These are phyloP conservation scores for Ctenosaura bakeri DNA, from an alignment of 2,797 vertebrate genomes.

Conservation along the genomic window DNA sequence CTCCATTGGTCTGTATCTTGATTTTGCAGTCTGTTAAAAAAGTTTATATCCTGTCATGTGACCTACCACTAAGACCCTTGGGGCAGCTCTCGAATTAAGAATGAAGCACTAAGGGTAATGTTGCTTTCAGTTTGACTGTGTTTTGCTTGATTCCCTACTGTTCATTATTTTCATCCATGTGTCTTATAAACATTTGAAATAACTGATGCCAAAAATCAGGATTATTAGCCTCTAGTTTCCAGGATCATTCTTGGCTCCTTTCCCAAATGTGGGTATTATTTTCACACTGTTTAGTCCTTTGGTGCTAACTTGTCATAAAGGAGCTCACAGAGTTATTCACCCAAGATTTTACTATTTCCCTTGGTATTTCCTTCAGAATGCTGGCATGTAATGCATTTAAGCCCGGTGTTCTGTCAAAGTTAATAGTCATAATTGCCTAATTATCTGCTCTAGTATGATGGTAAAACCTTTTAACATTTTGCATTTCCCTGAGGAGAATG, in stretches of 20 bases:
- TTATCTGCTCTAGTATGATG: slow-evolving; percentile 81
- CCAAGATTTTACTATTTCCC: slow-evolving; percentile 70
- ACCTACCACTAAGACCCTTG: background rate
- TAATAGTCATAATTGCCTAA: slow-evolving; percentile 84
- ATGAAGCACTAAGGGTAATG: slow-evolving; percentile 53
- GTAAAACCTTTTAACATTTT: slow-evolving; percentile 83
- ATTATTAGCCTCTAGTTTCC: slow-evolving; percentile 46
- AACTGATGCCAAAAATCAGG: slow-evolving; percentile 58
- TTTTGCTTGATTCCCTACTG: slow-evolving; percentile 59
- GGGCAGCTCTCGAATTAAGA: slow-evolving; percentile 52
- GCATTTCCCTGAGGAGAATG: slow-evolving; percentile 77
- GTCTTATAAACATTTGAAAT: slow-evolving; percentile 50
- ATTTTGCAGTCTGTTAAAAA: background rate
- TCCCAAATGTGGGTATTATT: slow-evolving; percentile 48
- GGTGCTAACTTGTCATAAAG: slow-evolving; percentile 58
- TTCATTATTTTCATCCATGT: slow-evolving; percentile 53
- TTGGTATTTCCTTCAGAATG: slow-evolving; percentile 73
- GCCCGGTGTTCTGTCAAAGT: slow-evolving; percentile 81
- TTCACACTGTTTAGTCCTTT: slow-evolving; percentile 60
- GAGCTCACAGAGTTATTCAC: slow-evolving; percentile 67
- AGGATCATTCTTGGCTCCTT: slow-evolving; percentile 30
- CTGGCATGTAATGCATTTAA: slow-evolving; percentile 78
- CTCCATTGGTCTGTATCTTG: background rate
- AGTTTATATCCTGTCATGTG: slow-evolving; percentile 31
- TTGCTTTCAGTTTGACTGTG: slow-evolving; percentile 55